Conservation (phyloP, 2,797 vertebrate genomes). For the Smutsia gigantea region DNA sequence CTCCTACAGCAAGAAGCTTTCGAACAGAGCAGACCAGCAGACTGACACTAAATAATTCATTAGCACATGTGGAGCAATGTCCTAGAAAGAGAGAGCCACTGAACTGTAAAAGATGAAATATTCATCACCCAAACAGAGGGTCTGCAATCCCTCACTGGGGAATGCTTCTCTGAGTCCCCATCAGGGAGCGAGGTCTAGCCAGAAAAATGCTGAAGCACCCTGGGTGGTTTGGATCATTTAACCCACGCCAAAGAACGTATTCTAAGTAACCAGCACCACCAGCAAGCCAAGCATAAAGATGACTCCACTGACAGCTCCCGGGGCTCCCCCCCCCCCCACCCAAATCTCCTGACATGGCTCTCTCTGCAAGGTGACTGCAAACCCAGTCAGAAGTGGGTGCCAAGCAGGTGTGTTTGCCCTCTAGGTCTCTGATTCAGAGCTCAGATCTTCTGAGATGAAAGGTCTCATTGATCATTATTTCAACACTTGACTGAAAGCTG, state of each 20-base stretch:
- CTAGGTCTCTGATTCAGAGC: constrained; percentile 71
- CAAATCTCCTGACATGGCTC: background rate
- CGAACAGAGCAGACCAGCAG: constrained; percentile 71
- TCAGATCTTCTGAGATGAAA: constrained; percentile 74
- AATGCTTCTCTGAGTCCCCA: constrained; percentile 25
- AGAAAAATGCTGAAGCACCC: constrained; percentile 12
- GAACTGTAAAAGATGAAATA: constrained; percentile 84
- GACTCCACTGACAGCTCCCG: background rate
- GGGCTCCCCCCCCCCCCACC: background rate
- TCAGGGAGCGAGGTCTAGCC: background rate
- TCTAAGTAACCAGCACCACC: constrained; percentile 8
- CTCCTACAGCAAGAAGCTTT: constrained; percentile 61
- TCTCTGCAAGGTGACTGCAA: constrained; percentile 49
- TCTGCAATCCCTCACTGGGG: constrained; percentile 43
- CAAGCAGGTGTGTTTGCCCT: constrained; percentile 71
- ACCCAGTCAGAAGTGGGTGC: constrained; percentile 40
- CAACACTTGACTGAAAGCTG: constrained; percentile 76
- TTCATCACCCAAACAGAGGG: constrained; percentile 71
- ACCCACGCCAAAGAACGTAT: constrained; percentile 17
- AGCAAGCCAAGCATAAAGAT: constrained; percentile 46
- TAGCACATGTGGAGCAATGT: constrained; percentile 75
- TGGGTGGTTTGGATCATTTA: background rate
- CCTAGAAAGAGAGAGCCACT: constrained; percentile 82
- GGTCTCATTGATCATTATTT: constrained; percentile 71
- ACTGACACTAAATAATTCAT: constrained; percentile 86